These are phyloP conservation scores for Candidula unifasciata DNA, from an alignment of 2,888 invertebrate genomes.

Conservation along the genomic window DNA sequence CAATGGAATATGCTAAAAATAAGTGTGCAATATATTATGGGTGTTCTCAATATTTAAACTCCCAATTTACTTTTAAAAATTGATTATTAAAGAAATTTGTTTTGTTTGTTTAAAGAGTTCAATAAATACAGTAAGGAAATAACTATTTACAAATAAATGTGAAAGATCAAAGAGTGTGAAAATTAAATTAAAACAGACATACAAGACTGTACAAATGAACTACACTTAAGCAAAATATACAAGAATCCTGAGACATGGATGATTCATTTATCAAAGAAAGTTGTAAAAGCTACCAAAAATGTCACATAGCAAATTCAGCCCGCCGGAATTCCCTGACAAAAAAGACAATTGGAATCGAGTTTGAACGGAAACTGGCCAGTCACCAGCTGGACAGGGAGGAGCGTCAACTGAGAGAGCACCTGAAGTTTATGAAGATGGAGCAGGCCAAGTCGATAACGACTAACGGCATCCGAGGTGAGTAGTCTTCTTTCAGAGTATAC, in stretches of 20 bases:
- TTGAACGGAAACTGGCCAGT: constrained; percentile 62
- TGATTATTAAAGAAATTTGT: no score
- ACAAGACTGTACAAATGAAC: background rate
- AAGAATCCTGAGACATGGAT: background rate
- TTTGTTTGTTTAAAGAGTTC: no score
- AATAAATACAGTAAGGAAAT: no score
- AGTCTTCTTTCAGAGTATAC: background rate
- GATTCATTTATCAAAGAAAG: constrained; percentile 68
- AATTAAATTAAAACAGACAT: no score
- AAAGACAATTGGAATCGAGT: constrained; percentile 67
- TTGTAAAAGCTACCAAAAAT: constrained; percentile 65
- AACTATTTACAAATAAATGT: no score
- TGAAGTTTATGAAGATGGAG: constrained; percentile 66
- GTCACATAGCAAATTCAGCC: constrained; percentile 67
- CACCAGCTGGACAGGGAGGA: constrained; percentile 64
- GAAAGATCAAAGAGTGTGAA: no score
- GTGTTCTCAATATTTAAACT: no score
- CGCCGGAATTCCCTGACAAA: constrained; percentile 67
- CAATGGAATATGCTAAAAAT: no score
- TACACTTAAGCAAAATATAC: background rate
- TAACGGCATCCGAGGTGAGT: constrained; percentile 61
- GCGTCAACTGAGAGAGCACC: constrained; percentile 63
- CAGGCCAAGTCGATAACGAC: constrained; percentile 61
- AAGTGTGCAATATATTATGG: no score
- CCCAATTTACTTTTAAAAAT: no score